phyloP scores from a whole-genome alignment of 2,888 invertebrate genomes.

The Stenolophus ochropezus region DNA sequence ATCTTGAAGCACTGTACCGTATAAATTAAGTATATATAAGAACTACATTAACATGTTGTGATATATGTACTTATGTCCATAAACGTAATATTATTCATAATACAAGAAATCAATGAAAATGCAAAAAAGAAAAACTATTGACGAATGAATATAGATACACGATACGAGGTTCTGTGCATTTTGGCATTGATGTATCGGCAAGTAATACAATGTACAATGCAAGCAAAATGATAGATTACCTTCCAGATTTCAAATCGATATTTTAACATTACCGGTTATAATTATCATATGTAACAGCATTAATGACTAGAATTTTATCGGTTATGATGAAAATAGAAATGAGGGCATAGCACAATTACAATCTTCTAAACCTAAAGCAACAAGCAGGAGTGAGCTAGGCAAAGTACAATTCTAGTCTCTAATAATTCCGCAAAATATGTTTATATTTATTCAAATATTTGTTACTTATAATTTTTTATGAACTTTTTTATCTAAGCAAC shows the following conservation, averaged over 20 bases:
- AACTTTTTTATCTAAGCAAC: no score
- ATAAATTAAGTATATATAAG: no score
- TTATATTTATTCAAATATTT: no score
- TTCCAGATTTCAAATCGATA: conserved; percentile 30
- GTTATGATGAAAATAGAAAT: no score
- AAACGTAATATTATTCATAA: conserved; percentile 33
- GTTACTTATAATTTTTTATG: no score
- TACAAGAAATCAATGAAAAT: conserved; percentile 19
- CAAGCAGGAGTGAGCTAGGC: no score
- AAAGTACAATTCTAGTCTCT: no score
- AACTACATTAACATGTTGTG: no score
- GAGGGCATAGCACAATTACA: no score
- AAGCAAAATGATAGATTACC: conserved; percentile 31
- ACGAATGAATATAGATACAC: conserved; percentile 25
- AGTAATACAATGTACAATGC: conserved; percentile 47
- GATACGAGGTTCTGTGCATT: conserved; percentile 16
- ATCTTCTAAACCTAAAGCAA: no score
- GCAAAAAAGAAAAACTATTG: conserved; percentile 19
- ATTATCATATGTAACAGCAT: conserved; percentile 17
- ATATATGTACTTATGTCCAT: not conserved
- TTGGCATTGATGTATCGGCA: conserved; percentile 51
- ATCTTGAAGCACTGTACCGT: no score
- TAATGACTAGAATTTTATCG: not conserved
- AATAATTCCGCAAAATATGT: no score
- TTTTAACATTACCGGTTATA: conserved; percentile 35